phyloP scores from a whole-genome alignment of 2,797 vertebrate genomes.

The Selene dorsalis region DNA sequence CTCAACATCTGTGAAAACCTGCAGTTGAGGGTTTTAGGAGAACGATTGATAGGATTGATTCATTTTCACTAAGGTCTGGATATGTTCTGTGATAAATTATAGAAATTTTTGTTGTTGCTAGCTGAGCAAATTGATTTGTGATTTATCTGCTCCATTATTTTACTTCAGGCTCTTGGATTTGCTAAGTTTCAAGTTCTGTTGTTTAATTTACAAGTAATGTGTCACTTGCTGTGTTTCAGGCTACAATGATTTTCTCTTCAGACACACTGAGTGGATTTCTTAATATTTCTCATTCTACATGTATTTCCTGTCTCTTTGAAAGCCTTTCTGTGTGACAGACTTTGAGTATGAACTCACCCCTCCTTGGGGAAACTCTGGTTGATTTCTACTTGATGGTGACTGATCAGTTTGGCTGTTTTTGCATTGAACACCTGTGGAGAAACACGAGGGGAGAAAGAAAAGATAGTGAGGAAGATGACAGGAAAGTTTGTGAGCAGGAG shows the following conservation, averaged over 20 bases:
- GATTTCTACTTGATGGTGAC: slow-evolving; percentile 96
- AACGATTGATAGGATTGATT: too few species aligned
- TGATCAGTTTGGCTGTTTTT: slow-evolving; percentile 91
- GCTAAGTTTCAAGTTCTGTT: background rate
- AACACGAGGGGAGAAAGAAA: background rate
- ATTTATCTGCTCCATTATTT: too few species aligned
- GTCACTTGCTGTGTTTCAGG: background rate
- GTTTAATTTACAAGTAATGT: background rate
- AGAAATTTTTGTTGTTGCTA: too few species aligned
- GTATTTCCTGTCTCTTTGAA: background rate
- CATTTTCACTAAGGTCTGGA: too few species aligned
- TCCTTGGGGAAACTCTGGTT: slow-evolving; percentile 94
- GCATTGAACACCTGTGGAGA: slow-evolving; percentile 93
- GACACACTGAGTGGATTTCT: background rate
- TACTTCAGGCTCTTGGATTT: background rate
- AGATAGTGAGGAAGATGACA: background rate
- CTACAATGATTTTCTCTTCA: background rate
- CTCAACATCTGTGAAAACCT: too few species aligned
- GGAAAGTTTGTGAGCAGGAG: too few species aligned
- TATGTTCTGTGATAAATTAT: too few species aligned
- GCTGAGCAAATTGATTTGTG: too few species aligned
- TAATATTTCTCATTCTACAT: background rate
- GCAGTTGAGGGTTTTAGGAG: too few species aligned
- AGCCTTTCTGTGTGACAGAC: too few species aligned
- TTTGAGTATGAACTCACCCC: slow-evolving; percentile 86